Conservation (phyloP, 1,140 invertebrate species). For the Subanguina moxae region DNA sequence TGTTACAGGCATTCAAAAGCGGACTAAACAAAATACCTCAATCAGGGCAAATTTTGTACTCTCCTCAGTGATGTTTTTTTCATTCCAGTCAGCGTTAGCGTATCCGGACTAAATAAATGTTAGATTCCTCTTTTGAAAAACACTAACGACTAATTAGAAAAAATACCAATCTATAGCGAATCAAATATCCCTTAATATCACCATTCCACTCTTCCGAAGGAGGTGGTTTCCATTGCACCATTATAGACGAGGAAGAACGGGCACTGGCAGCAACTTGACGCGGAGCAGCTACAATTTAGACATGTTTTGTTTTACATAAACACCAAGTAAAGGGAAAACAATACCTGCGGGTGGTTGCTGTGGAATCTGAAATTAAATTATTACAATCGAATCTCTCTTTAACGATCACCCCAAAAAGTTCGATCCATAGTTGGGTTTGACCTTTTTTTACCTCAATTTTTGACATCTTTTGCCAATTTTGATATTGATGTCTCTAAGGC, state of each 20-base stretch:
- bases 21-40: conserved; percentile 60
- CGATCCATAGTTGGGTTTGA: no score
- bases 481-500: no score
- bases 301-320: not conserved
- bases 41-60: conserved; percentile 86
- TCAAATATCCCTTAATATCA: conserved; percentile 83
- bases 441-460: no score
- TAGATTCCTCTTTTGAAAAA: not conserved
- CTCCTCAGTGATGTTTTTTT: conserved; percentile 84
- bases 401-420: no score
- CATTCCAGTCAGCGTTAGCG: conserved; percentile 69
- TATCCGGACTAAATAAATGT: conserved; percentile 75
- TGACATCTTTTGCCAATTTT: no score
- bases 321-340: not conserved
- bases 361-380: conserved; percentile 29
- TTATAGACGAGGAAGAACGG: conserved; percentile 76
- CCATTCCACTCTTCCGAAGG: conserved; percentile 87
- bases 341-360: not conserved
- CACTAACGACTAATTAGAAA: not conserved
- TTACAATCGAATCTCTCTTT: conserved; percentile 67
- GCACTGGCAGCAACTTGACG: conserved; percentile 72
- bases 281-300: conserved; percentile 29
- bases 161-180: conserved; percentile 69
- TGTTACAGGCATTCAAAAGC: not conserved
- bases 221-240: conserved; percentile 93